Evolutionary conservation across 1,140 invertebrate species (phyloP).

Genomic region (Leguminivora glycinivorella): DNA sequence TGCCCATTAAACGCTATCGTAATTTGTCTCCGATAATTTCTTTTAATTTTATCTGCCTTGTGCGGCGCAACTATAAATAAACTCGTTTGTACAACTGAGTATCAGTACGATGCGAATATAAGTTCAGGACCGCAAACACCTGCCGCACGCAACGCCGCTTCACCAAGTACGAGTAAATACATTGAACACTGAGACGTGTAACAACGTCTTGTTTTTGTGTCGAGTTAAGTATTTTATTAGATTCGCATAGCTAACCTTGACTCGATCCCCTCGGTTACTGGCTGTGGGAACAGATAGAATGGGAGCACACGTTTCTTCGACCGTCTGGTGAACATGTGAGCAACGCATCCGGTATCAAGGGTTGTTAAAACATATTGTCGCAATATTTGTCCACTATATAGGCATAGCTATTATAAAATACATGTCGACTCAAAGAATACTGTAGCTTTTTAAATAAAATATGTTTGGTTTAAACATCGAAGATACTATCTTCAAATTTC

Average conservation of each 20-base stretch:
- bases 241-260: conserved; percentile 67
- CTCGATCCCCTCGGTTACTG: conserved; percentile 54
- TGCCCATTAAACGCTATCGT: neutral
- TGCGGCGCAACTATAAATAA: conserved; percentile 11
- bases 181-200: conserved; percentile 45
- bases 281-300: conserved; percentile 62
- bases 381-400: neutral
- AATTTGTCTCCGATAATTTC: neutral
- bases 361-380: conserved; percentile 28
- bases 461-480: too few species aligned
- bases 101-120: conserved; percentile 6
- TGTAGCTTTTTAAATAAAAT: too few species aligned
- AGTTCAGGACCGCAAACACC: conserved; percentile 21
- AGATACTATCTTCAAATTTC: too few species aligned
- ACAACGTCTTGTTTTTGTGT: conserved; percentile 52
- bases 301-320: conserved; percentile 52
- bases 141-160: conserved; percentile 21
- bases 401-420: neutral
- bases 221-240: conserved; percentile 54
- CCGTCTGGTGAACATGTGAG: conserved; percentile 71
- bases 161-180: conserved; percentile 44
- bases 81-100: conserved; percentile 7
- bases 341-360: conserved; percentile 58
- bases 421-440: neutral
- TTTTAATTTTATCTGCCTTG: conserved; percentile 6